A percentile compares a stretch with the other conserved stretches of the same genome.
These are phyloP conservation scores for Silurus aristotelis DNA, from an alignment of 2,797 vertebrate genomes.

Conservation along the genomic window DNA sequence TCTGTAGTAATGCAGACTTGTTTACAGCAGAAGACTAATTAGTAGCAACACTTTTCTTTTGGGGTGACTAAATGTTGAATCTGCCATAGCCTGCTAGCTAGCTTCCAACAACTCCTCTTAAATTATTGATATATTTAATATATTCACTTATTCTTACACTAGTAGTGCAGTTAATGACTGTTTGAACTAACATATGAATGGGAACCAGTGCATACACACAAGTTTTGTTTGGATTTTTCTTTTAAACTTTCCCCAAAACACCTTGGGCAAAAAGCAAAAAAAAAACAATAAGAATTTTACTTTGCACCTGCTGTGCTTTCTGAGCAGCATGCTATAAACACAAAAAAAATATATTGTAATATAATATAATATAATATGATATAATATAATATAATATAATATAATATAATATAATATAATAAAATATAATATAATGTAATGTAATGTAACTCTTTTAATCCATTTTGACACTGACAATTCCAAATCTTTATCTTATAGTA, in stretches of 20 bases:
- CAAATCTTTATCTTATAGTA: too few relatives aligned
- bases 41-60: not conserved
- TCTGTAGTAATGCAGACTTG: not conserved
- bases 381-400: not conserved
- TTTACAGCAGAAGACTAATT: not conserved
- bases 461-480: too few relatives aligned
- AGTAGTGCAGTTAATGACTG: not conserved
- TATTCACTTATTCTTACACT: not conserved
- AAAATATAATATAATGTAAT: too few relatives aligned
- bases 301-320: not conserved
- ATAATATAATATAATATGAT: not conserved
- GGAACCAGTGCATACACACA: not conserved
- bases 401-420: not conserved
- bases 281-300: not conserved
- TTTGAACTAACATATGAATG: not conserved
- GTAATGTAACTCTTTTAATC: too few relatives aligned
- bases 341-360: not conserved
- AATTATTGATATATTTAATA: not conserved
- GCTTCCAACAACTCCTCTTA: not conserved
- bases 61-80: slow-evolving; percentile 3
- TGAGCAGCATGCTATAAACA: not conserved
- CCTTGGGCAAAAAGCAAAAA: not conserved
- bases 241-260: not conserved
- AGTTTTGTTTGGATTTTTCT: not conserved
- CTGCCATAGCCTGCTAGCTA: not conserved